Conservation (phyloP, 2,113 vertebrate species). For the Mustela nigripes region DNA sequence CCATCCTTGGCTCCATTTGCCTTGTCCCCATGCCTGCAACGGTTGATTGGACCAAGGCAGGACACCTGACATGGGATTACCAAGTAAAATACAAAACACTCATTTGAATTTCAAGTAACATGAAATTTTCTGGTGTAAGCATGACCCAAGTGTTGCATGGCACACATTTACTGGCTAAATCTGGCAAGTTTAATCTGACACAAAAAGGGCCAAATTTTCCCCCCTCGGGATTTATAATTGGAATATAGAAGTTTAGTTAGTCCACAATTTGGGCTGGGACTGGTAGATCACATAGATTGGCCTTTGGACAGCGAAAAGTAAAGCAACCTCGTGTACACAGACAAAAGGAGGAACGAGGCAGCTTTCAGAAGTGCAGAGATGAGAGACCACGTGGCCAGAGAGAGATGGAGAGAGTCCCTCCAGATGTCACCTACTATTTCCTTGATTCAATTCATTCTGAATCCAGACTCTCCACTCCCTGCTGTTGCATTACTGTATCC, state of each 20-base stretch:
- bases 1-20: background rate
- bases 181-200: background rate
- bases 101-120: background rate
- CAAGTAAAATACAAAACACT: background rate
- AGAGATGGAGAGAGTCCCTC: background rate
- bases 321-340: background rate
- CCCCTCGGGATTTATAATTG: background rate
- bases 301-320: background rate
- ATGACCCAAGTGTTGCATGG: background rate
- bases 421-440: background rate
- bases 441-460: background rate
- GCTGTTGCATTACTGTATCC: background rate
- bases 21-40: fast-evolving
- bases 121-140: background rate
- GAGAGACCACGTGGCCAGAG: background rate
- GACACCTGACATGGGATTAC: background rate
- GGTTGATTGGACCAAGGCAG: background rate
- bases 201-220: background rate
- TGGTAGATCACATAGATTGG: background rate
- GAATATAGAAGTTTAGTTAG: background rate
- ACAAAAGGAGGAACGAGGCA: background rate
- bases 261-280: background rate
- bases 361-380: background rate
- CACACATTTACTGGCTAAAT: background rate
- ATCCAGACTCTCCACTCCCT: background rate